Evolutionary conservation across 2,888 invertebrate genomes (phyloP), one percentile per base, ranked within the genome.

Genomic region (Archips crataeganus): DNA sequence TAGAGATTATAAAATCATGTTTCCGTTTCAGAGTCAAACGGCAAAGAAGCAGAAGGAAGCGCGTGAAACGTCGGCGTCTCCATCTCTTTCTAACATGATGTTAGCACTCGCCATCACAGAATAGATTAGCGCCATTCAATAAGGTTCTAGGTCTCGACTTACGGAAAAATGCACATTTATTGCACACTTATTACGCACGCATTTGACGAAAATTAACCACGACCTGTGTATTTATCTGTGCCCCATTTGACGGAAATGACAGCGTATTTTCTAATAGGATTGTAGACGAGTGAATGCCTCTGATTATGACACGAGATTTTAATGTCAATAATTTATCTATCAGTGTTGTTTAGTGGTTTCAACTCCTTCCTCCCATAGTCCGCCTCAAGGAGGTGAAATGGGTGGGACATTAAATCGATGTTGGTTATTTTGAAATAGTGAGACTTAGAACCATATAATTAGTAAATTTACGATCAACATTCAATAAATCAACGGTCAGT

Each of bases 31-130:
- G 70, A 61, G 61, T n/a, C n/a, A 60, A 8, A 59, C 63, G 5
- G 39, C 42, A 2, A 45, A 15, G 10, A 49, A 49, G 63, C 82
- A 78, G 63, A 70, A 57, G 45, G 57, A 68, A 10, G 74, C 70
- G 6, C 67, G 51, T 8, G 49, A 65, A 78, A 0, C 51, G 65
- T 36, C 36, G 11, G 42, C 73, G 0, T 73, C 71, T 15, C 72
- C 71, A 74, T 65, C 79, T 57, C 83, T 90, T 67, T 69, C 85
- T 0, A 79, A 85, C 67, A 84, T 87, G 84, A 87, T 92, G 89
- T 79, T 87, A 1, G 74, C 85, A 1, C 78, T 93, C 6, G 85
- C 92, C 60, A 86, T 93, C 75, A 74, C 86, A 0, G 89, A 92
- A 42, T 91, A 85, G 76, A 10, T 45, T 57, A 57, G 32, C 11